A percentile compares a stretch with the other conserved stretches of the same genome.
phyloP scores from a whole-genome alignment of 2,113 vertebrate species.

The Pongo pygmaeus region DNA sequence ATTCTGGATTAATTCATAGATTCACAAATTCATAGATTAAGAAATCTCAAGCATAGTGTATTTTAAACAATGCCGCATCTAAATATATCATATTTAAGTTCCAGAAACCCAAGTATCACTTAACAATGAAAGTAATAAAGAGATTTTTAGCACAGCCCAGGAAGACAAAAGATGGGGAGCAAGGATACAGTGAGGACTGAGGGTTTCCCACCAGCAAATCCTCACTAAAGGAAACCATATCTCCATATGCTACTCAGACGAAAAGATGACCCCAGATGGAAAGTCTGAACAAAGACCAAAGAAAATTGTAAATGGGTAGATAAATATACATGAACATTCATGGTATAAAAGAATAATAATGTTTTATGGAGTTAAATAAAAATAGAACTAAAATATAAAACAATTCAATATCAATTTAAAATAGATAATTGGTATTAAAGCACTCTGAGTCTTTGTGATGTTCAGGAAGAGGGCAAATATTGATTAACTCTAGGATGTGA shows the following conservation, averaged over 20 bases:
- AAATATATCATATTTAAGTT: neutral
- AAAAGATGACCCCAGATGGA: neutral
- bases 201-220: neutral
- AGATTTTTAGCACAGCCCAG: neutral
- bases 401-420: neutral
- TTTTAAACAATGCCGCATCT: neutral
- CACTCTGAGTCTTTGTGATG: neutral
- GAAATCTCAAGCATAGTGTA: neutral
- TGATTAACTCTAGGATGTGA: neutral
- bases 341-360: neutral
- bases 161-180: neutral
- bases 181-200: neutral
- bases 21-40: neutral
- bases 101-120: neutral
- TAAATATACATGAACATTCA: neutral
- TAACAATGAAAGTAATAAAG: neutral
- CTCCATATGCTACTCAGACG: neutral
- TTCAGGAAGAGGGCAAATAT: neutral
- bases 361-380: neutral
- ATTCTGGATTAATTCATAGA: too few species aligned
- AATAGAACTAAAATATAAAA: slow-evolving; percentile 3
- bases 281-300: neutral
- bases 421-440: neutral
- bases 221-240: neutral
- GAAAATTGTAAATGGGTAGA: neutral